Evolutionary conservation across 1,140 invertebrate species (phyloP).

Genomic region (Hetaerina americana): DNA sequence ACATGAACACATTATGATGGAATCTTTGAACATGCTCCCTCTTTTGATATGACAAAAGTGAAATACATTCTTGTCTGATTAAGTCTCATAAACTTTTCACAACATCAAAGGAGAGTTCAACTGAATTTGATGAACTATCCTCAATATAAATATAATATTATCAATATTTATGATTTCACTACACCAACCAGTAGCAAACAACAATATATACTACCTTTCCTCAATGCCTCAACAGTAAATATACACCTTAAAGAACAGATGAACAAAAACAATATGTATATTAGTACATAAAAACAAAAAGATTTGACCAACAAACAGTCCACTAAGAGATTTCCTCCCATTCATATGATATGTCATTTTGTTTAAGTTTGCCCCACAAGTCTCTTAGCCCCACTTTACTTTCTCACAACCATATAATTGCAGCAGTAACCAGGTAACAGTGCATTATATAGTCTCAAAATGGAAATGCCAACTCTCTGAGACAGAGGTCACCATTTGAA

Average conservation of each 20-base stretch:
- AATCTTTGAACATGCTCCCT: neutral
- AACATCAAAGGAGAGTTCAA: neutral
- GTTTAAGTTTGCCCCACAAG: neutral
- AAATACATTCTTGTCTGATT: neutral
- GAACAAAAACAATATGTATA: neutral
- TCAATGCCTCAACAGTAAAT: neutral
- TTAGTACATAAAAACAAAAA: neutral
- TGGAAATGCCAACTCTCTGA: neutral
- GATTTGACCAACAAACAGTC: neutral
- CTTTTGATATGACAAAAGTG: neutral
- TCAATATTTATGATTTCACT: neutral
- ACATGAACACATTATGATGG: neutral
- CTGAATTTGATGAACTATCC: neutral
- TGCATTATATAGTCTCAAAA: neutral
- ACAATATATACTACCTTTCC: neutral
- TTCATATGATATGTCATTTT: constrained; percentile 1
- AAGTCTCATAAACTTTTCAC: neutral
- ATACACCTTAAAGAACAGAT: neutral
- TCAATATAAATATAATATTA: constrained; percentile 1
- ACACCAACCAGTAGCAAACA: neutral
- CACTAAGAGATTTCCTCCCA: neutral
- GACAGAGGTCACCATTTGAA: neutral
- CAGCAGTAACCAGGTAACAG: neutral
- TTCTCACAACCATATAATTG: neutral
- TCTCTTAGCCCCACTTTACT: neutral